Evolutionary conservation across 1,140 invertebrate genomes (phyloP), one percentile per base, ranked within the genome.

Genomic region (Drosophila dunni): DNA sequence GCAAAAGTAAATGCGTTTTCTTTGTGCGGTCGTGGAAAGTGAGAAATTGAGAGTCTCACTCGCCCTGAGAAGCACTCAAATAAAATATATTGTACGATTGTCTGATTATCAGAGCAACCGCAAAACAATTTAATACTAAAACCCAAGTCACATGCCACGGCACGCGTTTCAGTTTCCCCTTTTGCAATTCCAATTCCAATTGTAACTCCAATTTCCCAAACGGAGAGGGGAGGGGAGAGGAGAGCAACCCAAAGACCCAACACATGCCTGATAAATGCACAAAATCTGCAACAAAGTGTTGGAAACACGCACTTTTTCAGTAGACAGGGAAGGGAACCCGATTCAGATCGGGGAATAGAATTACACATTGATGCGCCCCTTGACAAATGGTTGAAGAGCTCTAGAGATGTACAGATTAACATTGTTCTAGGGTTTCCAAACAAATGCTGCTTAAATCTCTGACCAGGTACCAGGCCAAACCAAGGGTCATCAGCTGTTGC

Each of bases 61-160:
- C 17, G 1, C 1, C 17, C 17, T 20, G 17, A 20, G 15, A 40
- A 48, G 50, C 69, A 79, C 81, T 81, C 65, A 73, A 88, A 88
- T 86, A 88, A 88, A 78, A 86, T 86, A 56, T 88, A 88, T 88
- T 83, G 75, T 86, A 80, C 79, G 79, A 88, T 83, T 88, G 84
- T 83, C 83, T 82, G 83, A 88, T 89, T 88, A 88, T 89, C 77
- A 75, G 84, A 51, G 50, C 83, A 69, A 89, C 84, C 84, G 80
- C 84, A 89, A 89, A 84, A 90, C 85, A 84, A 89, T 89, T 89
- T 89, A 89, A 90, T 90, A 81, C 78, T 89, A 89, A 89, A 90
- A 84, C 84, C 84, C 84, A 81, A 89, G 74, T 71, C 84, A 84
- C 84, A 89, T 89, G 84, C 75, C 71, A 20, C 46, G 84, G 84